phyloP scores from a whole-genome alignment of 2,888 invertebrate species.

The Schrankia costaestrigalis region DNA sequence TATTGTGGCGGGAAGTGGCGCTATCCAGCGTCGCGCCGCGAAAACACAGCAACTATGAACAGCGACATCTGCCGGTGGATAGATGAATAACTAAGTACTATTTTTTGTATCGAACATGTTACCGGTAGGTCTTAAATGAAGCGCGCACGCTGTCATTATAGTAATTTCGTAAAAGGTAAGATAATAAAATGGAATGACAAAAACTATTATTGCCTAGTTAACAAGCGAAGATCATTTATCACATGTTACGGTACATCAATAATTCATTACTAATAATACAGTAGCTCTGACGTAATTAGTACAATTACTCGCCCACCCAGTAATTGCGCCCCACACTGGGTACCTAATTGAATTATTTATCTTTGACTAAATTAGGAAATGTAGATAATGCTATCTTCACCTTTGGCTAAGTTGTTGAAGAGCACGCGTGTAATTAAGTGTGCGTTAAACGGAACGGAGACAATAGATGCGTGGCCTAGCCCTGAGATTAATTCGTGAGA shows the following conservation, averaged over 20 bases:
- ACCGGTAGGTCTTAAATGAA: slow-evolving; percentile 11
- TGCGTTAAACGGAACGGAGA: slow-evolving; percentile 54
- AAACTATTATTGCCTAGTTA: slow-evolving; percentile 48
- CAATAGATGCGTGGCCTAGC: slow-evolving; percentile 55
- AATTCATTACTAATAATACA: slow-evolving; percentile 73
- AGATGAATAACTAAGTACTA: slow-evolving; percentile 39
- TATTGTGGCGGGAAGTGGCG: slow-evolving; percentile 43
- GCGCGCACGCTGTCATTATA: neutral
- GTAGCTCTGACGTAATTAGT: slow-evolving; percentile 74
- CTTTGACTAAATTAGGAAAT: slow-evolving; percentile 52
- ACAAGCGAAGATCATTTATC: slow-evolving; percentile 60
- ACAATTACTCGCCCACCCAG: slow-evolving; percentile 76
- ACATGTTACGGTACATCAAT: slow-evolving; percentile 63
- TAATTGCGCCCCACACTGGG: slow-evolving; percentile 47
- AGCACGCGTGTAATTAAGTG: slow-evolving; percentile 57
- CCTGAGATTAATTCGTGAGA: slow-evolving; percentile 36
- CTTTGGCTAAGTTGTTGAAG: slow-evolving; percentile 52
- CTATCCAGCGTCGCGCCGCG: slow-evolving; percentile 34
- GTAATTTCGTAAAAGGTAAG: slow-evolving; percentile 14
- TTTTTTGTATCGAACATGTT: slow-evolving; percentile 16
- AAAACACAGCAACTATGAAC: slow-evolving; percentile 29
- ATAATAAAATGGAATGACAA: slow-evolving; percentile 24
- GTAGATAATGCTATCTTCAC: slow-evolving; percentile 53
- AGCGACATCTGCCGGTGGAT: slow-evolving; percentile 61
- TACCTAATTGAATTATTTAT: slow-evolving; percentile 74